A percentile compares a stretch with the other conserved stretches of the same genome.
These are phyloP conservation scores for Drosophila infuscata DNA, from an alignment of 2,888 invertebrate species.

Conservation along the genomic window DNA sequence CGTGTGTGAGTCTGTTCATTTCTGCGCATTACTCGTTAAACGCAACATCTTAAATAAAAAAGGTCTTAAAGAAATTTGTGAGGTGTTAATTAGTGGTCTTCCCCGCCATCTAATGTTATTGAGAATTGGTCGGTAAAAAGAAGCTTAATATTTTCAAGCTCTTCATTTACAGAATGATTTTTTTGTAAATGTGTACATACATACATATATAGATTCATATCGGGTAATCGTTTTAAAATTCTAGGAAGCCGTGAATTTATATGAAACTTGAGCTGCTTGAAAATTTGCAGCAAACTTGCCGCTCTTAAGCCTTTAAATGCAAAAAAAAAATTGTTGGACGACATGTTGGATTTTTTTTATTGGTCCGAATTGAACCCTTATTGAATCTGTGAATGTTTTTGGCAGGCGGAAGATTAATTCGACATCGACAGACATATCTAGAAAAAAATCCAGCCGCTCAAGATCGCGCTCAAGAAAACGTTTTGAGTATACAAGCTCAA, in stretches of 20 bases:
- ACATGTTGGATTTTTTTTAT: background rate
- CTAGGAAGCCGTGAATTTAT: background rate
- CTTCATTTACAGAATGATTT: background rate
- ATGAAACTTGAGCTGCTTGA: background rate
- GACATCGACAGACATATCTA: background rate
- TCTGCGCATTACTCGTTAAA: background rate
- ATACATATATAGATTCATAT: too few species aligned
- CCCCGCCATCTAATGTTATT: too few species aligned
- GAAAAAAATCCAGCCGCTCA: background rate
- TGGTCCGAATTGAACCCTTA: background rate
- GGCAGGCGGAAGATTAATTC: conserved; percentile 2
- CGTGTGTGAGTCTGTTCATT: too few species aligned
- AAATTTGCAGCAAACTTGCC: background rate
- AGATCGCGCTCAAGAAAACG: background rate
- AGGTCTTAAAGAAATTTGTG: background rate
- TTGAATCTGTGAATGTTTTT: background rate
- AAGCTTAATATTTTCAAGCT: background rate
- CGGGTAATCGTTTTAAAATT: background rate
- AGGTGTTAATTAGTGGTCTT: background rate
- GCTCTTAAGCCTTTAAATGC: background rate
- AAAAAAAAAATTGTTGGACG: background rate
- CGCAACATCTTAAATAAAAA: background rate
- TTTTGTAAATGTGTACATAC: too few species aligned
- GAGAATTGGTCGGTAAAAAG: background rate
- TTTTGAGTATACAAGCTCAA: background rate